These are phyloP conservation scores for Paramormyrops hopkinsi DNA, from an alignment of 2,797 vertebrate species.

Conservation along the genomic window DNA sequence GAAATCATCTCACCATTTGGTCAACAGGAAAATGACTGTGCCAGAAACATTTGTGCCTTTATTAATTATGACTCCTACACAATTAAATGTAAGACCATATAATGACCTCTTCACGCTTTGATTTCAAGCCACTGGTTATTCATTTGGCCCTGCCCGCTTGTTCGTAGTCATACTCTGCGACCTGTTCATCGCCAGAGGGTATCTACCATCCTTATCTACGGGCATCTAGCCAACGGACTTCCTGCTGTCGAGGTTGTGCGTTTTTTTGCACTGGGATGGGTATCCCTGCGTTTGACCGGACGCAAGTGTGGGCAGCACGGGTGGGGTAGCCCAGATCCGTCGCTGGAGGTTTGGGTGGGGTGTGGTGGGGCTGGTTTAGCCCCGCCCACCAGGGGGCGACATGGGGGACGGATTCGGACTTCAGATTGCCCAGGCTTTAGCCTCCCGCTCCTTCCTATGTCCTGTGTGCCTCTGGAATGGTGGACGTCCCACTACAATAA, in stretches of 20 bases:
- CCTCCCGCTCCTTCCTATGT: slow-evolving; percentile 43
- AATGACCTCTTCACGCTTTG: neutral
- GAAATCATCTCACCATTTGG: neutral
- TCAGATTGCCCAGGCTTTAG: slow-evolving; percentile 52
- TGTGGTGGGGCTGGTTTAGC: neutral
- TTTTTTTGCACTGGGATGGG: neutral
- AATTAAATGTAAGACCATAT: neutral
- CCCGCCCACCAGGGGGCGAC: slow-evolving; percentile 12
- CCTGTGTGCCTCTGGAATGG: slow-evolving; percentile 50
- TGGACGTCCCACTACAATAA: slow-evolving; percentile 45
- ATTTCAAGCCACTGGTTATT: neutral
- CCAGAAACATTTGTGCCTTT: neutral
- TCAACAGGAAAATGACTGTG: neutral
- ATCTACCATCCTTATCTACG: neutral
- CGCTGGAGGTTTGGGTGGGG: neutral
- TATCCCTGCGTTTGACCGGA: neutral
- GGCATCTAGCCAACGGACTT: neutral
- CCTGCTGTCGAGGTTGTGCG: neutral
- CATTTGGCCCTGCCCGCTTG: neutral
- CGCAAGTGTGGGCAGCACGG: neutral
- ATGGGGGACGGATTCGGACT: slow-evolving; percentile 33
- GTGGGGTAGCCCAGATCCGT: neutral
- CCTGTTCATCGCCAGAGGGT: neutral
- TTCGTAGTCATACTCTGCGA: neutral
- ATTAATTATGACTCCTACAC: neutral